Evolutionary conservation across 2,113 vertebrate genomes (phyloP).

Genomic region (Cathartes aura): DNA sequence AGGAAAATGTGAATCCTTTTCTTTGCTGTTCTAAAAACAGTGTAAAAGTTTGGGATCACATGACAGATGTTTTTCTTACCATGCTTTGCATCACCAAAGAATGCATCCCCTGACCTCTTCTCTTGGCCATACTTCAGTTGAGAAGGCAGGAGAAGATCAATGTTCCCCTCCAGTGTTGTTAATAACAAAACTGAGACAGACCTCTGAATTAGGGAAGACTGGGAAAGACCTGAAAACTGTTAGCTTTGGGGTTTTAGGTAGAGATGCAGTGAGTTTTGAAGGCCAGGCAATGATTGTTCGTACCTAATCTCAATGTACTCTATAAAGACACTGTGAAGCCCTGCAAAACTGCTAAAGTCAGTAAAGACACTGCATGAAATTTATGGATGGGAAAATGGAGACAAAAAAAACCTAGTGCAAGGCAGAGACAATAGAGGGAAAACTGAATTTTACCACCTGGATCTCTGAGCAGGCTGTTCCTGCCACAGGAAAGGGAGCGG

Average conservation of each 20-base stretch:
- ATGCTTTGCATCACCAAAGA: not conserved
- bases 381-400: not conserved
- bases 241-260: not conserved
- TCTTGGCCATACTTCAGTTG: not conserved
- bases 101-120: not conserved
- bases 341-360: not conserved
- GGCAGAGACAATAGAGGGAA: not conserved
- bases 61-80: not conserved
- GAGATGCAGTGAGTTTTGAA: not conserved
- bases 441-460: not conserved
- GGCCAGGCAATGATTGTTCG: not conserved
- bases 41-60: not conserved
- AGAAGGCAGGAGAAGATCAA: not conserved
- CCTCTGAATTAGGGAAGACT: not conserved
- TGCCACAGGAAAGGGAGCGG: not conserved
- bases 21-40: not conserved
- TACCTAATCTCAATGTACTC: not conserved
- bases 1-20: not conserved
- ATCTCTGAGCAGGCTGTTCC: not conserved
- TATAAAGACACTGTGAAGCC: not conserved
- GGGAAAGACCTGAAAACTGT: not conserved
- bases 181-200: not conserved
- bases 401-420: not conserved
- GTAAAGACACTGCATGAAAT: not conserved
- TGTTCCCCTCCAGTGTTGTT: not conserved